Conservation (phyloP, 1,140 invertebrate genomes). For the Euschistus heros region DNA sequence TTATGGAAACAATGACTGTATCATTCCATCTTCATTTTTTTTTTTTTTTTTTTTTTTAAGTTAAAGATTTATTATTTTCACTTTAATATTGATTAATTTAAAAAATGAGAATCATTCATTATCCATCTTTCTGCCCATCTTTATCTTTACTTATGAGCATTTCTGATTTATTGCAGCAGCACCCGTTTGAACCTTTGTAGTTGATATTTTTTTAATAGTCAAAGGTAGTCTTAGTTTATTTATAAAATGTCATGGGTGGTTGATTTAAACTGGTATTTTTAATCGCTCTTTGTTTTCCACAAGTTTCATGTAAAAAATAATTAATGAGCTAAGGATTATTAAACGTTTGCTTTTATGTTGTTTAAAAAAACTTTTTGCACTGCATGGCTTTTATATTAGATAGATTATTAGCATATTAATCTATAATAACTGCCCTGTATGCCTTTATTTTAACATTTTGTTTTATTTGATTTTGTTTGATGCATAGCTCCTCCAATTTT, state of each 20-base stretch:
- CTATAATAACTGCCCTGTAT: not conserved
- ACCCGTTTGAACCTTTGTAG: not conserved
- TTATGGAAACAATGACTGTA: too few relatives aligned
- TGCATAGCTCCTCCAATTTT: not conserved
- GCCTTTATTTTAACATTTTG: not conserved
- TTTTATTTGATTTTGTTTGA: not conserved
- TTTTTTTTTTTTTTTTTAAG: too few relatives aligned
- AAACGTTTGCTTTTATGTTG: not conserved
- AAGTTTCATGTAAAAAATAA: not conserved
- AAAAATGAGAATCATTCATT: too few relatives aligned
- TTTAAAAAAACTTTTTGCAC: conserved; percentile 9
- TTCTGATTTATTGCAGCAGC: too few relatives aligned
- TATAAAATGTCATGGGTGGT: conserved; percentile 8
- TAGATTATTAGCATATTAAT: not conserved
- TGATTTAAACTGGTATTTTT: not conserved
- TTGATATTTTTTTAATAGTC: not conserved
- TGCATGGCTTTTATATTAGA: conserved; percentile 11
- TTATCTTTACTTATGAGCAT: too few relatives aligned
- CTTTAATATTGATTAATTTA: too few relatives aligned
- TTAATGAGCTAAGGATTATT: not conserved
- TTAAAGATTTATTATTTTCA: too few relatives aligned
- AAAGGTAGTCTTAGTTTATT: not conserved
- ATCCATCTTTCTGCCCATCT: too few relatives aligned
- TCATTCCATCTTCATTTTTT: too few relatives aligned
- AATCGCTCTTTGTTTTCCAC: not conserved